These are phyloP conservation scores for Stichodactyla mertensii DNA, from an alignment of 64 coral and sea anemone genomes.

Conservation along the genomic window DNA sequence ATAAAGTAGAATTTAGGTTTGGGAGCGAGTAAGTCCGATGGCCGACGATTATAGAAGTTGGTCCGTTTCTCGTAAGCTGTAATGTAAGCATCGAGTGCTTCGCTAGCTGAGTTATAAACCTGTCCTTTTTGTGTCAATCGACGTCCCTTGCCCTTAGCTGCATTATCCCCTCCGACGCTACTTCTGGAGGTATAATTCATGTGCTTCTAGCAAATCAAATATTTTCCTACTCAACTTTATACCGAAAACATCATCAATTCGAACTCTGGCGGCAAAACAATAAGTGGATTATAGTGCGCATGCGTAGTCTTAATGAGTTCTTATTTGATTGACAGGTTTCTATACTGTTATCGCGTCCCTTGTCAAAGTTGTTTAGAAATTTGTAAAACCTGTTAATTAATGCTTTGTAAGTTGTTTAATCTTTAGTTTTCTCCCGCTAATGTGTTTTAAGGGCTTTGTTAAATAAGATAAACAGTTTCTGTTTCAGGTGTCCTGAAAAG, in stretches of 20 bases:
- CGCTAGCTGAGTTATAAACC: constrained; percentile 68
- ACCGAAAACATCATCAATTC: constrained; percentile 69
- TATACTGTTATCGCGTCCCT: constrained; percentile 46
- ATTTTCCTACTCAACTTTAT: constrained; percentile 27
- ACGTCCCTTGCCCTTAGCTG: constrained; percentile 28
- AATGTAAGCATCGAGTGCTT: constrained; percentile 85
- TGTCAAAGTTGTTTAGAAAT: constrained; percentile 43
- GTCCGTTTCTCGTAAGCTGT: constrained; percentile 52
- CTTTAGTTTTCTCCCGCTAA: not conserved
- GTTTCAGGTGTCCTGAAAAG: not conserved
- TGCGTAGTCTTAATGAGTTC: constrained; percentile 12
- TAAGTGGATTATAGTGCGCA: constrained; percentile 50
- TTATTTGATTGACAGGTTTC: constrained; percentile 31
- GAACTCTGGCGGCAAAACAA: constrained; percentile 98
- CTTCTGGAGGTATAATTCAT: constrained; percentile 72
- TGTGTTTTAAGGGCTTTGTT: constrained; percentile 1
- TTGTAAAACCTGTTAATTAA: constrained; percentile 25
- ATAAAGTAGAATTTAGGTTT: constrained; percentile 88
- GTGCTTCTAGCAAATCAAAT: constrained; percentile 82
- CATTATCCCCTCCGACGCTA: constrained; percentile 18
- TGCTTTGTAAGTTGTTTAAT: constrained; percentile 8
- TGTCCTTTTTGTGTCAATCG: constrained; percentile 39
- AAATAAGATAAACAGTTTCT: not conserved
- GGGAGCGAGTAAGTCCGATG: constrained; percentile 75
- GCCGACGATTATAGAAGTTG: constrained; percentile 42